Evolutionary conservation across 2,888 invertebrate species (phyloP).

Genomic region (Patella depressa): DNA sequence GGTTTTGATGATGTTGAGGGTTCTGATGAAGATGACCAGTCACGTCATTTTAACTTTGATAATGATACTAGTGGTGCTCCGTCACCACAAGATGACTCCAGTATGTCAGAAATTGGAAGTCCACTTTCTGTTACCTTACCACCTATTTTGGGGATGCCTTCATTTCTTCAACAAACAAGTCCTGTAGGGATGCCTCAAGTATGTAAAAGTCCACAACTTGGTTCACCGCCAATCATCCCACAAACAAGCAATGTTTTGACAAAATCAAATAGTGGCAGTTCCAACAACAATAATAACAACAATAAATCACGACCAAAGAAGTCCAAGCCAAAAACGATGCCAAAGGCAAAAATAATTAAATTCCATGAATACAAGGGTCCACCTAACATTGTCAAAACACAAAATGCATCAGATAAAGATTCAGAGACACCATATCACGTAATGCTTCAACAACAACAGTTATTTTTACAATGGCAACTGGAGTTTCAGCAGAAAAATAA

Average conservation of each 20-base stretch:
- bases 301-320: constrained; percentile 76
- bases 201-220: background rate
- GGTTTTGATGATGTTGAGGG: constrained; percentile 86
- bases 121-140: constrained; percentile 47
- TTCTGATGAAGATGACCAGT: constrained; percentile 70
- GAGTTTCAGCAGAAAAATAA: constrained; percentile 82
- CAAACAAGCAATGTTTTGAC: constrained; percentile 25
- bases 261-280: constrained; percentile 27
- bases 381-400: constrained; percentile 85
- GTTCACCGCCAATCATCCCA: constrained; percentile 15
- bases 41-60: constrained; percentile 78
- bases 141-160: constrained; percentile 49
- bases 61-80: constrained; percentile 82
- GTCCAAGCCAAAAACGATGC: constrained; percentile 82
- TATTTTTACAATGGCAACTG: constrained; percentile 88
- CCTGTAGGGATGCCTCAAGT: constrained; percentile 8
- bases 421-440: constrained; percentile 61
- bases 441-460: constrained; percentile 89
- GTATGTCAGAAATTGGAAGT: constrained; percentile 59
- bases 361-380: constrained; percentile 91
- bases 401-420: constrained; percentile 32
- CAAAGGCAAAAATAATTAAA: constrained; percentile 91
- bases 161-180: constrained; percentile 23
- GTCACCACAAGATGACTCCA: constrained; percentile 63
- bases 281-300: constrained; percentile 38